Base-by-base conservation (phyloP, 2,888 invertebrate genomes). In the Protonemura montana region DNA sequence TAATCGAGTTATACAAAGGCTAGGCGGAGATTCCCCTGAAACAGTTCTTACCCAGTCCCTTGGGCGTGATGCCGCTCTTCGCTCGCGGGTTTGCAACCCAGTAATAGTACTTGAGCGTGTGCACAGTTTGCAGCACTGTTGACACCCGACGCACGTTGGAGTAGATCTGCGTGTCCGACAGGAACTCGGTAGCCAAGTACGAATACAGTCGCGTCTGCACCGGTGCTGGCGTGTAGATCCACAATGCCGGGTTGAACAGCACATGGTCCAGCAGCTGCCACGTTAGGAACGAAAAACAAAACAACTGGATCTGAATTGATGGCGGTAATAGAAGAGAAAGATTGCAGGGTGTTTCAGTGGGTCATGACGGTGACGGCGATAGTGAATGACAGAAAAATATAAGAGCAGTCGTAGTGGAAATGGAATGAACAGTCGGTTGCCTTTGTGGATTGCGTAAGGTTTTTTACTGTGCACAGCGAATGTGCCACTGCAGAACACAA, bases 251-350 rank as follows among this genome's bases (percentile, higher is more conserved):
- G 94, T 99, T 99, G 95, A 99, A 99, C 89, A 99, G 95, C 87
- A 99, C 97, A 93, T 99, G 98, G 93, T 99, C 99, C 94, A 99
- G 94, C 89, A 99, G 95, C 96, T 99, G 98, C 95, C 96, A 96
- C 90, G 96, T 96, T 91, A 96, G 94, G 93, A 96, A 96, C 91
- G 96, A 96, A 94, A 96, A 96, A 94, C 96, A 97, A 94, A 96
- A 96, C 92, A 96, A 95, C 96, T 97, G 94, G 91, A 93, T 94
- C 93, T 94, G 95, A 94, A 95, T 93, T 87, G 88, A 85, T 83
- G 87, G 29, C 81, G 81, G 29, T 78, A 29, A 81, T n/a, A 29
- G 81, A 29, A n/a, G 78, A 10, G 30, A 30, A 27, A 1, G 28
- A 5, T 81, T 29, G 30, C 81, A 81, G 81, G 81, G 81, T 81